Base-by-base conservation (phyloP, 2,797 vertebrate species). In the Sylvilagus floridanus region DNA sequence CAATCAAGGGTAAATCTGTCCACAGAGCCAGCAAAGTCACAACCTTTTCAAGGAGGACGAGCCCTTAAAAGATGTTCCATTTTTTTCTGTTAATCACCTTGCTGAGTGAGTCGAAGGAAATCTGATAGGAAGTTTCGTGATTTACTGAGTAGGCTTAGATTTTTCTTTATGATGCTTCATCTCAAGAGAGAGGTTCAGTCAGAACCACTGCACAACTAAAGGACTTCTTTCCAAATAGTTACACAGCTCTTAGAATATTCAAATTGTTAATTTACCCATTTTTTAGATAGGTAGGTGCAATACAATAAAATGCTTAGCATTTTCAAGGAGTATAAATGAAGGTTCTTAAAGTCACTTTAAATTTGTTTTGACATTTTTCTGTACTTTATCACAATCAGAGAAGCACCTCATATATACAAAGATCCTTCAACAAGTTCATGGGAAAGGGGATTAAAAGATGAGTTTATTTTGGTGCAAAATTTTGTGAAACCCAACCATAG, bases 271-370 rank as follows among this genome's bases (percentile, higher is more conserved):
- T 97, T 97, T 86, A 89, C 85, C 95, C 95, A 76, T 87, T 96
- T 97, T 96, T 97, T 96, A 95, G 95, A 89, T 35, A 96, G 96
- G 96, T 96, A 97, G 97, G 94, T 97, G 92, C 88, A 95, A 88
- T 96, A 84, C 72, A 91, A 83, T 95, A 85, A 97, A 96, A 78
- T 83, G 66, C 86, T 97, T 95, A 93, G 75, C 94, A 91, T 94
- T 96, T 96, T 96, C 84, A 96, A 97, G 97, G 89, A 93, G 96
- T 85, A 26, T 95, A 95, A 93, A 92, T 96, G 73, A 96, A 90
- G 65, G 62, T 92, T 90, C 95, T 97, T 93, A 47, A 35, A 95
- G 93, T 90, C 95, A 85, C 72, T 92, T 89, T 75, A 17, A 2
- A 89, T 97, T 94, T 96, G 1, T 96, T 95, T 93, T 93, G 91